Evolutionary conservation across 2,888 invertebrate species (phyloP), one percentile per base, ranked within the genome.

Genomic region (Urechis unicinctus): DNA sequence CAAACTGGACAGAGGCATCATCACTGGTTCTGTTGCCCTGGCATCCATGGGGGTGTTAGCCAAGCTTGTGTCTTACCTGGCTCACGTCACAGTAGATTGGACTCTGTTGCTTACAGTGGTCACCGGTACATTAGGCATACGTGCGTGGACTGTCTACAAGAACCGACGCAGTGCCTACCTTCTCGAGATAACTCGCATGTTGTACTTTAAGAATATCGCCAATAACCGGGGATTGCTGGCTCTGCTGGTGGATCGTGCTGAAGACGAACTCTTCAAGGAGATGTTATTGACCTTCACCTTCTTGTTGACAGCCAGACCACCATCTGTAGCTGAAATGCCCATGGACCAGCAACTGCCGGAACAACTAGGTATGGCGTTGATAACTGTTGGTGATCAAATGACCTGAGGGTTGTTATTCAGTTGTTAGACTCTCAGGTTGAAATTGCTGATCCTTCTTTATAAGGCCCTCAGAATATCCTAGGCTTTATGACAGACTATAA

Each of bases 261-360:
- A 75, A 53, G 76, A 77, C 56, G 77, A 77, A 60, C 67, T 67
- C 41, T 73, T 76, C 49, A 77, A 77, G 58, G 73, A 76, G 53
- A 69, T 71, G 0, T 55, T 75, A 56, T 59, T 76, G 31, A 65
- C 67, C 21, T 77, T 74, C 59, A 66, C 68, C 25, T 74, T 72
- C 54, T 65, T 76, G 2, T 64, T 74, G 47, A 65, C 69, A 13
- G 66, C 66, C 50, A 58, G 71, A 49, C 63, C 73, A 22, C 61
- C 62, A 3, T 57, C 65, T 2, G 57, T 60, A 3, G 52, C 45
- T 17, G 36, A 28, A 9, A 56, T 57, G 47, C 48, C 50, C 22
- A 61, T 58, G 36, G 60, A 49, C n/a, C 52, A 59, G 22, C 58
- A 59, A 41, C 25, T 46, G 21, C 52, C 63, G 5, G 31, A 50